Percentiles rank a stretch among this genome's conserved stretches.
These are phyloP conservation scores for Pachymerium ferrugineum DNA, from an alignment of 2,888 invertebrate genomes.

Conservation along the genomic window DNA sequence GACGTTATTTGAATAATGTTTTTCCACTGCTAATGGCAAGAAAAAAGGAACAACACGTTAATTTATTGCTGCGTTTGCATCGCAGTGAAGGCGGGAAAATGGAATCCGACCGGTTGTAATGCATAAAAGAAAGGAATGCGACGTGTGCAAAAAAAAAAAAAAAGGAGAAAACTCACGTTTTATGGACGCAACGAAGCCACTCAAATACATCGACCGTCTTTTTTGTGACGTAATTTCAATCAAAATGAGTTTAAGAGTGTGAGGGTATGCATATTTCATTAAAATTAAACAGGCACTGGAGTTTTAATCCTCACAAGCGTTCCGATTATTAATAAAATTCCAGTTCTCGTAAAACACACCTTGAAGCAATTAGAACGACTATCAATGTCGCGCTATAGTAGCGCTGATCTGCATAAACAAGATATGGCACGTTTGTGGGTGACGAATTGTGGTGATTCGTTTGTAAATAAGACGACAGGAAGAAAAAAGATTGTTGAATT, in stretches of 20 bases:
- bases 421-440: too few relatives aligned
- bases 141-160: neutral
- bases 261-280: neutral
- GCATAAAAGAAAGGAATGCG: neutral
- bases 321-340: conserved; percentile 19
- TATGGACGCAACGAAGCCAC: neutral
- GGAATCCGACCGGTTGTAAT: conserved; percentile 1
- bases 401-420: neutral
- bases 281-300: neutral
- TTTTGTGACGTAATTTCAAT: conserved; percentile 15
- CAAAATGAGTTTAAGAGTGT: conserved; percentile 7
- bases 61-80: neutral
- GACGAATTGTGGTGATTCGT: too few relatives aligned
- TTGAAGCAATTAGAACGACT: neutral
- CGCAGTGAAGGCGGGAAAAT: neutral
- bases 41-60: neutral
- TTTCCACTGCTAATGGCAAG: too few relatives aligned
- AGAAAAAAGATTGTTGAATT: too few relatives aligned
- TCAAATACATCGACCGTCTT: neutral
- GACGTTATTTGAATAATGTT: neutral
- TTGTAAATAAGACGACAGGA: neutral
- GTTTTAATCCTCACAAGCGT: neutral
- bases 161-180: neutral
- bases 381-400: neutral
- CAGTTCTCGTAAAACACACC: conserved; percentile 17